A percentile compares a stretch with the other conserved stretches of the same genome.
Evolutionary conservation across 2,113 vertebrate genomes (phyloP).

Genomic region (Albula glossodonta): DNA sequence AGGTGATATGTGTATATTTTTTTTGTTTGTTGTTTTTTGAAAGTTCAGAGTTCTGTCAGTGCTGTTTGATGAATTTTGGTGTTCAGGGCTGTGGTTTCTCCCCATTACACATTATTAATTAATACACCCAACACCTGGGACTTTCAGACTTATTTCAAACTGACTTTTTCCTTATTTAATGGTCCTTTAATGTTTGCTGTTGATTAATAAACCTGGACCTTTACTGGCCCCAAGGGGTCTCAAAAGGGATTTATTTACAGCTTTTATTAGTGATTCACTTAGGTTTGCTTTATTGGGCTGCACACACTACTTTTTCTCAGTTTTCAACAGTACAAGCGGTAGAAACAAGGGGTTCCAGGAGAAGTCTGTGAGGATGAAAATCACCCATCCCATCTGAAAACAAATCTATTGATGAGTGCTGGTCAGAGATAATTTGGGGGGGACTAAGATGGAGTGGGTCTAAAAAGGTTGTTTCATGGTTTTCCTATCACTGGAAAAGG

Average conservation of each 20-base stretch:
- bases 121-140: slow-evolving; percentile 29
- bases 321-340: neutral
- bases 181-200: slow-evolving; percentile 45
- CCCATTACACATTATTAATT: slow-evolving; percentile 35
- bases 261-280: slow-evolving; percentile 69
- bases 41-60: slow-evolving; percentile 7
- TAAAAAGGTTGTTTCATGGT: slow-evolving; percentile 15
- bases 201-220: slow-evolving; percentile 50
- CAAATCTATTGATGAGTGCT: slow-evolving; percentile 38
- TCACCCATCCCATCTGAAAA: slow-evolving; percentile 40
- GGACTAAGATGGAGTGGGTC: slow-evolving; percentile 29
- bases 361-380: slow-evolving; percentile 30
- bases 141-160: slow-evolving; percentile 36
- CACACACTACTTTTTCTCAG: slow-evolving; percentile 29
- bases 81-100: slow-evolving; percentile 27
- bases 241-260: slow-evolving; percentile 51
- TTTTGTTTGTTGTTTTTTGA: neutral
- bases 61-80: slow-evolving; percentile 24
- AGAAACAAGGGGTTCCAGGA: slow-evolving; percentile 34
- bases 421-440: slow-evolving; percentile 30
- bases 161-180: slow-evolving; percentile 67
- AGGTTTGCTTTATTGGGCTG: slow-evolving; percentile 61
- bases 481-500: slow-evolving; percentile 11
- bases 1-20: too few species aligned
- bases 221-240: slow-evolving; percentile 18